Percentiles rank a stretch among this genome's conserved stretches.
These are phyloP conservation scores for Marronus borbonicus DNA, from an alignment of 2,888 invertebrate species.

Conservation along the genomic window DNA sequence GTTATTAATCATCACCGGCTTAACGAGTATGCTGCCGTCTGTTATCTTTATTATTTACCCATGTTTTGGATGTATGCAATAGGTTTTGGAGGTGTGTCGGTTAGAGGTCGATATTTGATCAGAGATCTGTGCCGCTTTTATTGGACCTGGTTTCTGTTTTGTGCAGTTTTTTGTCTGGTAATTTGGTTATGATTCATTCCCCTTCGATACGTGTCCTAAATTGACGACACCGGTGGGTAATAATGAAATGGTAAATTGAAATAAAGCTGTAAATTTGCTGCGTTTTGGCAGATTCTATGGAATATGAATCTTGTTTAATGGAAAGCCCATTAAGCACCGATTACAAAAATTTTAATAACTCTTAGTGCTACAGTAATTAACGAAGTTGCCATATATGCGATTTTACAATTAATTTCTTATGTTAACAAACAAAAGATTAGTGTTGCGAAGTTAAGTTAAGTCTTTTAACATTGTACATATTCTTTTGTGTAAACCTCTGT, in stretches of 20 bases:
- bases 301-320: too few relatives aligned
- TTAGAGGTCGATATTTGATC: conserved; percentile 6
- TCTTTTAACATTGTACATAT: too few relatives aligned
- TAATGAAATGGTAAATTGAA: neutral
- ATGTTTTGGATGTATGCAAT: neutral
- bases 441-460: too few relatives aligned
- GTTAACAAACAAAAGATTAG: too few relatives aligned
- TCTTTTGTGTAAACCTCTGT: too few relatives aligned
- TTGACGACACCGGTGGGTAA: neutral
- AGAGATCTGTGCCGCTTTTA: neutral
- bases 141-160: neutral
- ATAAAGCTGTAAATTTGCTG: neutral
- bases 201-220: neutral
- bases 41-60: conserved; percentile 1
- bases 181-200: conserved; percentile 1
- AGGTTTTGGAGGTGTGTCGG: neutral
- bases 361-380: too few relatives aligned
- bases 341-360: too few relatives aligned
- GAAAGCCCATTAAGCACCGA: too few relatives aligned
- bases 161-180: neutral
- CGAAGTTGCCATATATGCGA: too few relatives aligned
- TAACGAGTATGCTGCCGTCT: neutral
- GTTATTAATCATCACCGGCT: conserved; percentile 10
- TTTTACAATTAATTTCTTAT: too few relatives aligned
- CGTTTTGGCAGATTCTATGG: too few relatives aligned